Evolutionary conservation across 2,888 invertebrate species (phyloP).

Genomic region (Abscondita cerata): DNA sequence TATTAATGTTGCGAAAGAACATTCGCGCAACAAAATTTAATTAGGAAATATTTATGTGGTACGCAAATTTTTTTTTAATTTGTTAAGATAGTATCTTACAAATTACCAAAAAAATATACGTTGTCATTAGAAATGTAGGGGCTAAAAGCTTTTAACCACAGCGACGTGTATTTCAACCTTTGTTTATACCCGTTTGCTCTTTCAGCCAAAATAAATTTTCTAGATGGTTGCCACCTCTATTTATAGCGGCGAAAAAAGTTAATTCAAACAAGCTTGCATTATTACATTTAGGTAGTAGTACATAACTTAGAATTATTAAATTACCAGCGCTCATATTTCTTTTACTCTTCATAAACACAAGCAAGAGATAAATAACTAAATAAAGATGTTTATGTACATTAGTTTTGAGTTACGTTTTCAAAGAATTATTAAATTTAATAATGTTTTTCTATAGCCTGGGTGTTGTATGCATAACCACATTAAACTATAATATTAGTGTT

Average conservation of each 20-base stretch:
- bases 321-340: no score
- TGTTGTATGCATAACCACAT: no score
- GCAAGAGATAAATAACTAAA: no score
- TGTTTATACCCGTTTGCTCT: conserved; percentile 13
- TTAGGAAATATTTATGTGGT: not conserved
- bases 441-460: no score
- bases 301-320: not conserved
- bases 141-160: conserved; percentile 24
- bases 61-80: not conserved
- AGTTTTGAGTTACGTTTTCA: no score
- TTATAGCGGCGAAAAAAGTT: conserved; percentile 3
- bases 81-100: not conserved
- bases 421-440: no score
- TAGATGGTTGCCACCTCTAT: conserved; percentile 9
- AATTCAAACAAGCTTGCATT: conserved; percentile 1
- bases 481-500: no score
- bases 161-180: conserved; percentile 22
- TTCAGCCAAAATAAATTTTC: conserved; percentile 11
- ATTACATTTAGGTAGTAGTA: not conserved
- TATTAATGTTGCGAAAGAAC: no score
- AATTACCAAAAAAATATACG: conserved; percentile 7
- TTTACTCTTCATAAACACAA: no score
- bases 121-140: conserved; percentile 8
- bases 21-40: no score
- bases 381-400: no score